These are phyloP conservation scores for Chloroceryle inda DNA, from an alignment of 2,797 vertebrate genomes.

Conservation along the genomic window DNA sequence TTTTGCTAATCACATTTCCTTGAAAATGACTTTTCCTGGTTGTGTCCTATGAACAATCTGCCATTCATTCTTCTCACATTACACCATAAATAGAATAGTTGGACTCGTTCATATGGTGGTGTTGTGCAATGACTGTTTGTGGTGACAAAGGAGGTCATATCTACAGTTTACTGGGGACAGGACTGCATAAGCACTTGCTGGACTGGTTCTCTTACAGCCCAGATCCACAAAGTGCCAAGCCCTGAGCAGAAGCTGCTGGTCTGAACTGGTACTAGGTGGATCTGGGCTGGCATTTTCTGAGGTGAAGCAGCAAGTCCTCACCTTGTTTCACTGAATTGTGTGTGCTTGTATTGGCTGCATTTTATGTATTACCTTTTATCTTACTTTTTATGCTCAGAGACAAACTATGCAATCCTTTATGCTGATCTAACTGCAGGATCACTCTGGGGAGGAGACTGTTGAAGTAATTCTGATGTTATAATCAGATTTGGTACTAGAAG, in stretches of 20 bases:
- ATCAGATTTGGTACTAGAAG: not conserved
- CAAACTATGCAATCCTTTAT: not conserved
- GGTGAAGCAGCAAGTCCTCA: not conserved
- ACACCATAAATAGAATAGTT: not conserved
- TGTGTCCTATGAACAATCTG: not conserved
- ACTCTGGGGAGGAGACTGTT: not conserved
- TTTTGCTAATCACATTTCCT: not conserved
- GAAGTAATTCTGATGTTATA: not conserved
- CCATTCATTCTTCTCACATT: rapidly evolving
- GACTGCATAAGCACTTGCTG: not conserved
- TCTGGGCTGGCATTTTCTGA: not conserved
- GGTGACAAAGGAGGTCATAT: not conserved
- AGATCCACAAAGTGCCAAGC: not conserved
- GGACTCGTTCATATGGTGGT: rapidly evolving
- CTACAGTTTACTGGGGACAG: not conserved
- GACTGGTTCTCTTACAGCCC: not conserved
- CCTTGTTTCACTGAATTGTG: not conserved
- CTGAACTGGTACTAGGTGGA: not conserved
- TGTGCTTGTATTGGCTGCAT: not conserved
- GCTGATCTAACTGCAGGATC: not conserved
- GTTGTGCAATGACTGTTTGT: not conserved
- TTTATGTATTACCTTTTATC: not conserved
- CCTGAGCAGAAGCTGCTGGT: not conserved
- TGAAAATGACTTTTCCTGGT: not conserved
- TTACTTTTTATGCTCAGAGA: not conserved